Percentiles rank a stretch among this genome's conserved stretches.
These are phyloP conservation scores for Coranthus polyacanthus DNA, from an alignment of 2,797 vertebrate species.

Conservation along the genomic window DNA sequence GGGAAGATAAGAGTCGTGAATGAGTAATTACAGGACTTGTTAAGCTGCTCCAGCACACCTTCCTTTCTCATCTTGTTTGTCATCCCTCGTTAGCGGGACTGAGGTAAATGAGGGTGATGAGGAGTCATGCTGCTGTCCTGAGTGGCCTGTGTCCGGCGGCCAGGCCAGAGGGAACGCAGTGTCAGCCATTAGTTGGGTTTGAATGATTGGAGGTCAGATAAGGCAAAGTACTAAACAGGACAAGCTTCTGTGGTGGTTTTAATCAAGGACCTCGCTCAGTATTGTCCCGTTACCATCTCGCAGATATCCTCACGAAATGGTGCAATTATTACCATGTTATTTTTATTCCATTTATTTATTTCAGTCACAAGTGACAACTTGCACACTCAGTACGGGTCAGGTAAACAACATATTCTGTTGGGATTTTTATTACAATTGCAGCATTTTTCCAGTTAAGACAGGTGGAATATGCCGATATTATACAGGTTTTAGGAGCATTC, in stretches of 20 bases:
- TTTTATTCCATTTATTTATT: constrained; percentile 6
- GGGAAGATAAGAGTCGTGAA: constrained; percentile 80
- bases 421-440: too few species aligned
- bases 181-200: constrained; percentile 44
- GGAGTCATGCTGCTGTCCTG: constrained; percentile 53
- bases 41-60: constrained; percentile 61
- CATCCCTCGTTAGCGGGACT: constrained; percentile 65
- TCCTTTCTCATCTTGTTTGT: constrained; percentile 71
- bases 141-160: constrained; percentile 57
- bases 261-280: constrained; percentile 1
- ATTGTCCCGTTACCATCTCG: neutral
- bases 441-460: too few species aligned
- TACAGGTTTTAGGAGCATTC: too few species aligned
- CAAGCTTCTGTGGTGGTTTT: constrained; percentile 16
- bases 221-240: constrained; percentile 16
- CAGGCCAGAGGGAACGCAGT: constrained; percentile 31
- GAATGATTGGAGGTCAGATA: constrained; percentile 51
- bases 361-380: too few species aligned
- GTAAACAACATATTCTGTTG: too few species aligned
- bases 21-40: constrained; percentile 78
- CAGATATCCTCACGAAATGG: neutral
- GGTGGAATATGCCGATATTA: too few species aligned
- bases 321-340: neutral
- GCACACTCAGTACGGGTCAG: too few species aligned
- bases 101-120: constrained; percentile 64